These are phyloP conservation scores for Mormyrops boulengeri DNA, from an alignment of 2,797 vertebrate genomes.

Conservation along the genomic window DNA sequence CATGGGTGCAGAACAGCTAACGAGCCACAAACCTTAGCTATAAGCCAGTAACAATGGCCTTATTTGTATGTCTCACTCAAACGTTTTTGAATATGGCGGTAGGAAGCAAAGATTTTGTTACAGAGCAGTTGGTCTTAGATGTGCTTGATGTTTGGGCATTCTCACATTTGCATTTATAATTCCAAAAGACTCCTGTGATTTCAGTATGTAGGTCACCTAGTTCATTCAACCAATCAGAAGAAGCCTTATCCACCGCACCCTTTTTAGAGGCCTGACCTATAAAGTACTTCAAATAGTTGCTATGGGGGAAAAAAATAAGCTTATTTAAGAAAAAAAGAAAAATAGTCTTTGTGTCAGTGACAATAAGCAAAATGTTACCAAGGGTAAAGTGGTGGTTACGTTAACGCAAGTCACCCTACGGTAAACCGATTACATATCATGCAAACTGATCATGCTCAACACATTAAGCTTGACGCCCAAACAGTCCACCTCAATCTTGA, in stretches of 20 bases:
- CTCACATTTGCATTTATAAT: constrained; percentile 26
- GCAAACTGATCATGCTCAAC: not conserved
- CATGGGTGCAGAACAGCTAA: not conserved
- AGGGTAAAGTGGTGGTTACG: not conserved
- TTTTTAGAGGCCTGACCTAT: not conserved
- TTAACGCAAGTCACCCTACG: not conserved
- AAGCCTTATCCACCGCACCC: not conserved
- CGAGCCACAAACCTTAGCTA: not conserved
- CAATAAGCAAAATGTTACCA: not conserved
- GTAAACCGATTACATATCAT: not conserved
- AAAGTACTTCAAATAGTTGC: not conserved
- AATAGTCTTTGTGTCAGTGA: not conserved
- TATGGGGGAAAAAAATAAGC: not conserved
- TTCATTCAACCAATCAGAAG: constrained; percentile 9
- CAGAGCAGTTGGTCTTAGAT: constrained; percentile 28
- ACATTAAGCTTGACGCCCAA: not conserved
- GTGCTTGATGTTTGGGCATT: constrained; percentile 21
- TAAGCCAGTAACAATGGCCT: not conserved
- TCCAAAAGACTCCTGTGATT: constrained; percentile 27
- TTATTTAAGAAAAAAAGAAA: not conserved
- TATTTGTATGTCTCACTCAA: not conserved
- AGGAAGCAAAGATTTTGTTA: constrained; percentile 18
- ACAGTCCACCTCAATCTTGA: not conserved
- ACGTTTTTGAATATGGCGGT: not conserved
- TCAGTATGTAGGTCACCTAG: constrained; percentile 30